phyloP scores from a whole-genome alignment of 2,113 vertebrate species.

The Pangasianodon gigas region DNA sequence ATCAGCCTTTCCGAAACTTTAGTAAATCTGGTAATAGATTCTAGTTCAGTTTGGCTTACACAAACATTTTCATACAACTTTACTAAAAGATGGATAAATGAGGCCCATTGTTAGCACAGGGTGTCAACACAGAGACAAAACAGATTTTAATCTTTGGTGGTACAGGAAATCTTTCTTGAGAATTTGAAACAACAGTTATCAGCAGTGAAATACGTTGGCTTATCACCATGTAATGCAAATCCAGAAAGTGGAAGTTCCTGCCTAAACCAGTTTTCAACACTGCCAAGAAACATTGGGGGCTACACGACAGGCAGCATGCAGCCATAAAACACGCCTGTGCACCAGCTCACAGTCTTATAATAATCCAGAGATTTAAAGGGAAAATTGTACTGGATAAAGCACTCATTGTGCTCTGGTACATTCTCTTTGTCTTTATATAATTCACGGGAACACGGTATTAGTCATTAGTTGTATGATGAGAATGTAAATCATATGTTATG shows the following conservation, averaged over 20 bases:
- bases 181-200: conserved; percentile 1
- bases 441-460: neutral
- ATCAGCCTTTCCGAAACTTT: neutral
- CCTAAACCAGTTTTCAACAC: conserved; percentile 42
- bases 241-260: conserved; percentile 17
- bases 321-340: neutral
- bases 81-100: neutral
- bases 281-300: conserved; percentile 20
- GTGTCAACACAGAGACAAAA: neutral
- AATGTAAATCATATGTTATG: neutral
- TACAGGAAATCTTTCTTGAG: conserved; percentile 8
- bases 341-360: neutral
- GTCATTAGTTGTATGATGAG: neutral
- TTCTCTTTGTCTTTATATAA: neutral
- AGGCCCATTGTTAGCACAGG: neutral
- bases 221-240: conserved; percentile 41
- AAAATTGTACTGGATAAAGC: conserved; percentile 1
- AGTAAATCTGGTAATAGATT: neutral
- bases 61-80: neutral
- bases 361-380: conserved; percentile 1
- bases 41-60: neutral
- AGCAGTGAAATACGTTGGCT: conserved; percentile 2
- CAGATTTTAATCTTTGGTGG: neutral
- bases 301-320: neutral
- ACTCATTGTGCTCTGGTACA: neutral